phyloP scores from a whole-genome alignment of 2,113 vertebrate species.

The Paracanthobrama guichenoti region DNA sequence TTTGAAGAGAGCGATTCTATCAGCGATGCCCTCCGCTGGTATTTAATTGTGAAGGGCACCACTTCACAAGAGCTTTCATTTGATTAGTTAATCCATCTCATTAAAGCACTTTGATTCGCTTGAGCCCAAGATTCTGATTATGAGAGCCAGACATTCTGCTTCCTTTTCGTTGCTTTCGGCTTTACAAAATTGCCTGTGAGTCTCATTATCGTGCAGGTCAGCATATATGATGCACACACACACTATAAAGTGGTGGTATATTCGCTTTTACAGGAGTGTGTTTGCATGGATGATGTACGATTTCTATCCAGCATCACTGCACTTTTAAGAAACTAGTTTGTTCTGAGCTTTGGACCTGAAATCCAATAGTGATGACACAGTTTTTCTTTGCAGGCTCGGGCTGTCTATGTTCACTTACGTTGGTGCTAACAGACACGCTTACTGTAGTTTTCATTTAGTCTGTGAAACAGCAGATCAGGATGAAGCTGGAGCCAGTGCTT shows the following conservation, averaged over 20 bases:
- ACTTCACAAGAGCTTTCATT: constrained; percentile 48
- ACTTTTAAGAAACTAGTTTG: neutral
- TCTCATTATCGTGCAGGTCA: constrained; percentile 11
- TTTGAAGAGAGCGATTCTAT: constrained; percentile 48
- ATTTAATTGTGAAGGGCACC: constrained; percentile 56
- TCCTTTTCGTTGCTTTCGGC: neutral
- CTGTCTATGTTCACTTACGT: neutral
- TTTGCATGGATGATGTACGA: neutral
- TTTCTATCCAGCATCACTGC: neutral
- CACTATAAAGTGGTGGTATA: neutral
- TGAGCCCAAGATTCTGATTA: constrained; percentile 35
- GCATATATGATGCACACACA: neutral
- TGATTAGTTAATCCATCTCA: constrained; percentile 56
- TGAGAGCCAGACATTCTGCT: constrained; percentile 32
- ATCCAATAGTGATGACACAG: constrained; percentile 6
- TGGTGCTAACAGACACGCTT: neutral
- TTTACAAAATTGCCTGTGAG: neutral
- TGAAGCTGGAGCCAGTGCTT: neutral
- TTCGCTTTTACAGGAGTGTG: neutral
- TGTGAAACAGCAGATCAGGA: neutral
- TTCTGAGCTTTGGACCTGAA: neutral
- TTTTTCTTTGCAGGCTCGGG: neutral
- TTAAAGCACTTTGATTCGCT: constrained; percentile 43
- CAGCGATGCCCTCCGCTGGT: constrained; percentile 52
- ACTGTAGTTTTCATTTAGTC: neutral